These are phyloP conservation scores for Noctua janthina DNA, from an alignment of 2,888 invertebrate species.

Conservation along the genomic window DNA sequence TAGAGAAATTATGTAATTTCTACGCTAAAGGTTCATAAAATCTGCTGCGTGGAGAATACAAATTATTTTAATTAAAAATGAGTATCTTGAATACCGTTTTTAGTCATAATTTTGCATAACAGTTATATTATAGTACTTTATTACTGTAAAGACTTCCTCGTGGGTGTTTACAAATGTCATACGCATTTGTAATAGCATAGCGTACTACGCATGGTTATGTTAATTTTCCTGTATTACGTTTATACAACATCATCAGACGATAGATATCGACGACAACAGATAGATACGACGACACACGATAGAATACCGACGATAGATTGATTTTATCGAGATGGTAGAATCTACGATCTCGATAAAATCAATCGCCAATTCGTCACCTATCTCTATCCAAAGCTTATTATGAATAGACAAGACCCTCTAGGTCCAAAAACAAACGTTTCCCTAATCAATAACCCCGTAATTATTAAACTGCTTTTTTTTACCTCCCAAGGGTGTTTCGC, in stretches of 20 bases:
- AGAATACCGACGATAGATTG: too few species aligned
- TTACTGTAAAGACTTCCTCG: constrained; percentile 6
- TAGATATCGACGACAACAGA: too few species aligned
- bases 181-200: not conserved
- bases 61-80: constrained; percentile 25
- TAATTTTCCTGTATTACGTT: not conserved
- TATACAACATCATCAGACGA: not conserved
- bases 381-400: not conserved
- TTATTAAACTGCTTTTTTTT: not conserved
- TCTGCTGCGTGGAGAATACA: constrained; percentile 23
- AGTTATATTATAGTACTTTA: not conserved
- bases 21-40: constrained; percentile 3
- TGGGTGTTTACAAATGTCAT: not conserved
- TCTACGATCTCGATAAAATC: not conserved
- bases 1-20: constrained; percentile 18
- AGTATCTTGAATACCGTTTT: not conserved
- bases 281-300: too few species aligned
- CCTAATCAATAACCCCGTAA: not conserved
- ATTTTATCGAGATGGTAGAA: too few species aligned
- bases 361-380: not conserved
- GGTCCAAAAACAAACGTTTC: not conserved
- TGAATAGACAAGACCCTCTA: not conserved
- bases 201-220: not conserved
- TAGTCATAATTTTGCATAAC: constrained; percentile 1
- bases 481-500: not conserved